Conservation (phyloP, 1,140 invertebrate genomes). For the Drosophila biarmipes region DNA sequence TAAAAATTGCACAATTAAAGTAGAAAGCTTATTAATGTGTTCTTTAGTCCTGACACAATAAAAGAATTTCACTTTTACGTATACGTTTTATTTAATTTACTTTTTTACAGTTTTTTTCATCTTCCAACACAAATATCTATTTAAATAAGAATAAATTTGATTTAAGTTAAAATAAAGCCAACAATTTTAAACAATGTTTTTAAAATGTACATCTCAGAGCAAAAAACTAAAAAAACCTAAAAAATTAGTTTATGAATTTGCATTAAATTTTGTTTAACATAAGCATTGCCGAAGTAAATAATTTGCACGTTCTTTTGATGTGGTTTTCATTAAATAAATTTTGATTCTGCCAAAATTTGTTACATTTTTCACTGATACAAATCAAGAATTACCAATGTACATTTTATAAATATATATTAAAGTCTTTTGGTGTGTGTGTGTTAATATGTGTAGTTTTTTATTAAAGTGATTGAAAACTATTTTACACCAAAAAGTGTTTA, state of each 20-base stretch:
- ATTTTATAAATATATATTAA: slow-evolving; percentile 75
- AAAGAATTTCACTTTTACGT: slow-evolving; percentile 47
- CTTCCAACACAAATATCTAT: slow-evolving; percentile 53
- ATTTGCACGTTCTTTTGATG: slow-evolving; percentile 59
- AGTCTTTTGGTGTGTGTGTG: slow-evolving; percentile 73
- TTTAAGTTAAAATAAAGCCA: slow-evolving; percentile 82
- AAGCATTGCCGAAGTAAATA: slow-evolving; percentile 61
- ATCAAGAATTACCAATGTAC: slow-evolving; percentile 53
- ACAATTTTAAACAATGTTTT: slow-evolving; percentile 60
- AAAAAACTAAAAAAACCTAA: slow-evolving; percentile 34
- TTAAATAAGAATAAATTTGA: slow-evolving; percentile 82
- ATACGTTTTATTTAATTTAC: slow-evolving; percentile 54
- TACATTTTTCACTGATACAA: slow-evolving; percentile 23
- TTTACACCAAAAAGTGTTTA: slow-evolving; percentile 33
- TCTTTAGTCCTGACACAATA: slow-evolving; percentile 44
- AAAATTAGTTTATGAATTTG: slow-evolving; percentile 55
- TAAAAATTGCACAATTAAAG: slow-evolving; percentile 81
- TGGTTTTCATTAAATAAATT: slow-evolving; percentile 51
- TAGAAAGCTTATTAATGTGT: slow-evolving; percentile 46
- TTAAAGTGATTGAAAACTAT: slow-evolving; percentile 67
- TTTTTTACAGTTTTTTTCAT: slow-evolving; percentile 47
- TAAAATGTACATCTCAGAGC: slow-evolving; percentile 47
- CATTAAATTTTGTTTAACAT: slow-evolving; percentile 47
- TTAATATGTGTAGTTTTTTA: slow-evolving; percentile 24
- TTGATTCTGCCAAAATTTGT: slow-evolving; percentile 69